Evolutionary conservation across 2,888 invertebrate genomes (phyloP).

Genomic region (Metacarcinus magister): DNA sequence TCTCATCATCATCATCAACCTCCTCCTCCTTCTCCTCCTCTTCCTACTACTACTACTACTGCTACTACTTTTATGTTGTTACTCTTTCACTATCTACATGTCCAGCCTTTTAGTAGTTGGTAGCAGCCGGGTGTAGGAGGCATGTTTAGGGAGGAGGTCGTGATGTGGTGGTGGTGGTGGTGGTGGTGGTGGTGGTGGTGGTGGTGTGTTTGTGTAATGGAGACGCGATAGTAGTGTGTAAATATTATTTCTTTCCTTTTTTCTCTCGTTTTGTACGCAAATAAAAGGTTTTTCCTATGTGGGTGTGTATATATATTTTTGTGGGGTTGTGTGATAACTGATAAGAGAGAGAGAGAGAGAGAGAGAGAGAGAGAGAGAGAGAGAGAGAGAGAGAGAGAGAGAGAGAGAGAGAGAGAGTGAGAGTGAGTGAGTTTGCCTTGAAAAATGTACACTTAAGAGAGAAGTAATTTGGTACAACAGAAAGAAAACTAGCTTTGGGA

Average conservation of each 20-base stretch:
- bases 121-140: not conserved
- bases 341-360: not conserved
- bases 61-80: not conserved
- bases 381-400: constrained; percentile 29
- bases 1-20: too few relatives aligned
- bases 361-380: constrained; percentile 12
- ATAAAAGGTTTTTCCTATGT: not conserved
- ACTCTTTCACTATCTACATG: not conserved
- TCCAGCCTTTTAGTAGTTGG: too few relatives aligned
- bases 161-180: not conserved
- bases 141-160: not conserved
- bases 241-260: not conserved
- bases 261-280: not conserved
- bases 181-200: not conserved
- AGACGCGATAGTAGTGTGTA: constrained; percentile 6
- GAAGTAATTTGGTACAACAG: too few relatives aligned
- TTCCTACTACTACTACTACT: not conserved
- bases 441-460: too few relatives aligned
- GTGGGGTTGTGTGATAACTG: not conserved
- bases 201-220: constrained; percentile 13
- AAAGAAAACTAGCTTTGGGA: too few relatives aligned
- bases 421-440: not conserved
- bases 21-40: too few relatives aligned
- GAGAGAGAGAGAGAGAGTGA: constrained; percentile 54
- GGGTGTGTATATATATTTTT: not conserved